Evolutionary conservation across 30 jellyfish, hydroid and myxozoan genomes (phyloP), one percentile per base, ranked within the genome.

Genomic region (Calvadosia cruxmelitensis): DNA sequence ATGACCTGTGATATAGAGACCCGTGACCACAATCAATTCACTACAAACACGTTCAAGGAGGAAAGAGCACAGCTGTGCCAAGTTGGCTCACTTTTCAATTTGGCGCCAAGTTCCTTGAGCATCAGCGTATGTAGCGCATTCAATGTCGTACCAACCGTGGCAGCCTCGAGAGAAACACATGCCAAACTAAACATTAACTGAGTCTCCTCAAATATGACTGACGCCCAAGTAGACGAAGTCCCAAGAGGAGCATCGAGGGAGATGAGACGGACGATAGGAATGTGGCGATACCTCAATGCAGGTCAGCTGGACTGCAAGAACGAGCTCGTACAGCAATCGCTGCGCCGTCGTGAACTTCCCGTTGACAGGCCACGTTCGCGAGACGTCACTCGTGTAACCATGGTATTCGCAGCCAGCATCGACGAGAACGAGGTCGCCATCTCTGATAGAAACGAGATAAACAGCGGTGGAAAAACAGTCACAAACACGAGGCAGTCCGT

Each of bases 401-500:
- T 81, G 57, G 71, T 66, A 88, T 63, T 80, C 97, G 57, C 97
- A 88, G 26, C 97, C 97, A 12, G 93, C 97, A 68, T 88, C 97
- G 93, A 88, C 76, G 28, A 88, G 74, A 5, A 88, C 79, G 62
- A 88, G 29, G 52, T 88, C 97, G 1, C 97, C 97, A 49, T 72
- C 93, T 48, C 95, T 88, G 49, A 26, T 76, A 27, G 30, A 68
- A 42, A n/a, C n/a, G n/a, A 42, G 57, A 5, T 20, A 42, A 42
- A 42, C 57, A 42, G 57, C 20, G n/a, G n/a, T n/a, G n/a, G n/a
- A n/a, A n/a, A n/a, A n/a, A 42, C 57, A 42, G 20, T 20, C 7
- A 42, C 57, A 42, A 42, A 7, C 57, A 42, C 57, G 57, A 20
- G 7, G 20, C 7, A 42, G 57, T 42, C 20, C 7, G 20, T 42